A percentile compares a stretch with the other conserved stretches of the same genome.
phyloP scores from a whole-genome alignment of 2,113 vertebrate species.

The Chaenogobius annularis region DNA sequence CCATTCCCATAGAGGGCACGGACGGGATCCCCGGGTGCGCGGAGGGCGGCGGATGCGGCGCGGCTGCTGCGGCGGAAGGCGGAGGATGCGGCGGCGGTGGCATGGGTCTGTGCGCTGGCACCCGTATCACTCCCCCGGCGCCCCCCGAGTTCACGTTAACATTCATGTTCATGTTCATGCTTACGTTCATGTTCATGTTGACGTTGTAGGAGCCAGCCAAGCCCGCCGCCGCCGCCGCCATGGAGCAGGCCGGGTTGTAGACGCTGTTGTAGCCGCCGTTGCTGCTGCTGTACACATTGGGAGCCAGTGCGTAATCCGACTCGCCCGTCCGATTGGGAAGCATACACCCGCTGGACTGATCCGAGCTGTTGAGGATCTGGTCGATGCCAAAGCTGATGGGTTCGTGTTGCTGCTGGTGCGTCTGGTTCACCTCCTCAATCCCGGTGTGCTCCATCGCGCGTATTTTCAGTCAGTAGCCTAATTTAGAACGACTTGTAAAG shows the following conservation, averaged over 20 bases:
- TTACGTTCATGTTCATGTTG: slow-evolving; percentile 88
- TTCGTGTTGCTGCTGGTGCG: slow-evolving; percentile 84
- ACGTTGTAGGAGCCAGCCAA: slow-evolving; percentile 82
- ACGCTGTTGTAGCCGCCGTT: slow-evolving; percentile 82
- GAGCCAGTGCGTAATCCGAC: slow-evolving; percentile 78
- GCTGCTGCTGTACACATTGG: slow-evolving; percentile 72
- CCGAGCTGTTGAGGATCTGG: slow-evolving; percentile 88
- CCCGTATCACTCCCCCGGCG: slow-evolving; percentile 83
- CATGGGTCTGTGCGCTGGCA: slow-evolving; percentile 89
- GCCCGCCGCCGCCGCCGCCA: slow-evolving; percentile 69
- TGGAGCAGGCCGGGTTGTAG: slow-evolving; percentile 84
- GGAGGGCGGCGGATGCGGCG: slow-evolving; percentile 75
- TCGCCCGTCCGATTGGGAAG: slow-evolving; percentile 78
- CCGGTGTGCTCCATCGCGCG: slow-evolving; percentile 83
- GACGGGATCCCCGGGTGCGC: slow-evolving; percentile 77
- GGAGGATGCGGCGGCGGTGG: slow-evolving; percentile 77
- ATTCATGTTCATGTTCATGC: slow-evolving; percentile 84
- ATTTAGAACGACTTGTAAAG: slow-evolving; percentile 12
- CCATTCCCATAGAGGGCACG: slow-evolving; percentile 76
- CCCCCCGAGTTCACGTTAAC: slow-evolving; percentile 79
- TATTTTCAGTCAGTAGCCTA: slow-evolving; percentile 11
- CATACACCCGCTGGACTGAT: slow-evolving; percentile 80
- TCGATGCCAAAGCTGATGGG: slow-evolving; percentile 93
- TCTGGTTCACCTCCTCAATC: slow-evolving; percentile 82
- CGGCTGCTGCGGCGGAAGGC: slow-evolving; percentile 76